A percentile compares a stretch with the other conserved stretches of the same genome.
Conservation (phyloP, 2,113 vertebrate genomes). For the Laticauda colubrina region DNA sequence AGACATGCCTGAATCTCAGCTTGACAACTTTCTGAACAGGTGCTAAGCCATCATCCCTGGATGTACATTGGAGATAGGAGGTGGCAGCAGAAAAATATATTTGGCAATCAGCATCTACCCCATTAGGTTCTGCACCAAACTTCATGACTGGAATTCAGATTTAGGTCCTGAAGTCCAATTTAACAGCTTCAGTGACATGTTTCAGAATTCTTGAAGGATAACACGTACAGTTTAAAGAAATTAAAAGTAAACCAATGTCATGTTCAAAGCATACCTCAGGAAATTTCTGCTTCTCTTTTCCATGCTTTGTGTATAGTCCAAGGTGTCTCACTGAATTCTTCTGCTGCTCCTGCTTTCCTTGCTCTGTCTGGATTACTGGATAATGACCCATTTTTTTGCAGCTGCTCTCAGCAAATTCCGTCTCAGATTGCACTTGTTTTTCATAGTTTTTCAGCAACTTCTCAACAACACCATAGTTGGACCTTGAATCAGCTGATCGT, state of each 20-base stretch:
- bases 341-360: slow-evolving; percentile 70
- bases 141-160: background rate
- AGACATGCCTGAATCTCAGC: background rate
- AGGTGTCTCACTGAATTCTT: slow-evolving; percentile 57
- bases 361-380: slow-evolving; percentile 76
- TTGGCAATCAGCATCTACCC: background rate
- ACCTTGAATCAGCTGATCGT: slow-evolving; percentile 86
- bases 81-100: background rate
- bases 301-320: slow-evolving; percentile 63
- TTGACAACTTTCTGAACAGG: background rate
- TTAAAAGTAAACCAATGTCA: no score
- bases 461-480: slow-evolving; percentile 92
- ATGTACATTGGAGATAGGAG: background rate
- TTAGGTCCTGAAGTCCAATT: background rate
- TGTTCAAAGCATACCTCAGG: slow-evolving; percentile 69
- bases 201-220: background rate
- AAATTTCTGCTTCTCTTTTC: slow-evolving; percentile 63
- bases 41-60: background rate
- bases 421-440: slow-evolving; percentile 63
- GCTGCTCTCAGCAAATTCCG: slow-evolving; percentile 54
- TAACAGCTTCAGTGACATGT: background rate
- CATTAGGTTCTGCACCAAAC: background rate
- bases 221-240: background rate
- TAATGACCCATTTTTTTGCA: slow-evolving; percentile 67
- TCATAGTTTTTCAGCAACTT: slow-evolving; percentile 90